Conservation (phyloP, 2,113 vertebrate genomes). For the Grantiella picta region DNA sequence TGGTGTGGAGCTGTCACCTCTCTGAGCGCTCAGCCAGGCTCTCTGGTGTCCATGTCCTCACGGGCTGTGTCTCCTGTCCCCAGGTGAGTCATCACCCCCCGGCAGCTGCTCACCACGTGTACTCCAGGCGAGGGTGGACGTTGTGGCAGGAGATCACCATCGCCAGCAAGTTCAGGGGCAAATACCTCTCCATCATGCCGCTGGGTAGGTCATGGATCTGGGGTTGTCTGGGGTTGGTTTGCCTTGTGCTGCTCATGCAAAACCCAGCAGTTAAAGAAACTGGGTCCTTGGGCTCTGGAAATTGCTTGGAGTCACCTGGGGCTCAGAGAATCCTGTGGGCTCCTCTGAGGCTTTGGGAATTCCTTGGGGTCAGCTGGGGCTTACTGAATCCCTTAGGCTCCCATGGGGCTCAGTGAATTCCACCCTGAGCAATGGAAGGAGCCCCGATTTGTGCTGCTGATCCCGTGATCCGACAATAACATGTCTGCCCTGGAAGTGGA, state of each 20-base stretch:
- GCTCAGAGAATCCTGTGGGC: background rate
- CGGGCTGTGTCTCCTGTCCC: background rate
- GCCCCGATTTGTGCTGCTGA: background rate
- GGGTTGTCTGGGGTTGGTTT: fast-evolving
- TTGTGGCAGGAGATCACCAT: slow-evolving; percentile 99
- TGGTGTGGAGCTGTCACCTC: background rate
- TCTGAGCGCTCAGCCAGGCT: fast-evolving
- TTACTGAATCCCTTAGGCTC: background rate
- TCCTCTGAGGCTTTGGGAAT: background rate
- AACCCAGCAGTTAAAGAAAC: background rate
- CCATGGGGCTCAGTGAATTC: background rate
- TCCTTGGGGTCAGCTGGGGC: background rate
- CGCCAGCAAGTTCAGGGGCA: slow-evolving; percentile 98
- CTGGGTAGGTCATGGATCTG: slow-evolving; percentile 79
- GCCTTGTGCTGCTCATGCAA: background rate
- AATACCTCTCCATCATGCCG: slow-evolving; percentile 99
- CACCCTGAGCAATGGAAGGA: fast-evolving
- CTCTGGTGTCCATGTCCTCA: background rate
- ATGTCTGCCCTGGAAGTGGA: background rate
- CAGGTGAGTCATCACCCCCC: slow-evolving; percentile 98
- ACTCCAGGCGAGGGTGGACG: slow-evolving; percentile 91
- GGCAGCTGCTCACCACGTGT: slow-evolving; percentile 91
- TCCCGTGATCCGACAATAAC: background rate
- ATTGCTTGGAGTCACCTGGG: background rate
- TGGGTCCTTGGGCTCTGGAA: background rate